These are phyloP conservation scores for Zeus faber DNA, from an alignment of 2,113 vertebrate genomes.

Conservation along the genomic window DNA sequence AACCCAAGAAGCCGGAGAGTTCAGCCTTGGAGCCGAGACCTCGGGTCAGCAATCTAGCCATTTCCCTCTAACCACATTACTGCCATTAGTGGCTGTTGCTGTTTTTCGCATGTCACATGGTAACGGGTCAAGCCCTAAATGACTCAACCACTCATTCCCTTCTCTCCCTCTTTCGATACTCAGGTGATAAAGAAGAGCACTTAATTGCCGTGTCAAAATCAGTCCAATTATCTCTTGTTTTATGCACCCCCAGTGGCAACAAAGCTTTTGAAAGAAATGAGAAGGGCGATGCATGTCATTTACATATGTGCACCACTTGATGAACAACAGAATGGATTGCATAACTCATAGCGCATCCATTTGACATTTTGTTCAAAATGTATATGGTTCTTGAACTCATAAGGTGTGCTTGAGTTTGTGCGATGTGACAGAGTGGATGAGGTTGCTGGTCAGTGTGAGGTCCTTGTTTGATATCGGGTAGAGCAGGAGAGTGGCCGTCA, in stretches of 20 bases:
- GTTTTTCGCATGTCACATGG: slow-evolving; percentile 71
- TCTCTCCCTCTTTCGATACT: slow-evolving; percentile 49
- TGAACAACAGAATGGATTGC: too few species aligned
- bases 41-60: slow-evolving; percentile 70
- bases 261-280: slow-evolving; percentile 11
- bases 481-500: slow-evolving; percentile 35
- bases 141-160: slow-evolving; percentile 18
- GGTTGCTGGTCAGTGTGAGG: slow-evolving; percentile 26
- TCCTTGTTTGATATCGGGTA: slow-evolving; percentile 48
- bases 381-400: too few species aligned
- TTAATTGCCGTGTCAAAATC: slow-evolving; percentile 36
- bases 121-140: slow-evolving; percentile 64
- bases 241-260: slow-evolving; percentile 16
- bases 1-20: slow-evolving; percentile 48
- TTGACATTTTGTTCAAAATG: too few species aligned
- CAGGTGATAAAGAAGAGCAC: slow-evolving; percentile 56
- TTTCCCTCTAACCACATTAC: slow-evolving; percentile 75
- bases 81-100: slow-evolving; percentile 69
- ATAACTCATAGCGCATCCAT: too few species aligned
- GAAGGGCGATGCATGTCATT: slow-evolving; percentile 23
- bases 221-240: slow-evolving; percentile 19
- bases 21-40: slow-evolving; percentile 64
- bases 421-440: slow-evolving; percentile 9
- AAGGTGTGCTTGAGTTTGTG: slow-evolving; percentile 10
- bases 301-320: too few species aligned